A percentile compares a stretch with the other conserved stretches of the same genome.
phyloP scores from a whole-genome alignment of 2,888 invertebrate species.

The Cancer borealis region DNA sequence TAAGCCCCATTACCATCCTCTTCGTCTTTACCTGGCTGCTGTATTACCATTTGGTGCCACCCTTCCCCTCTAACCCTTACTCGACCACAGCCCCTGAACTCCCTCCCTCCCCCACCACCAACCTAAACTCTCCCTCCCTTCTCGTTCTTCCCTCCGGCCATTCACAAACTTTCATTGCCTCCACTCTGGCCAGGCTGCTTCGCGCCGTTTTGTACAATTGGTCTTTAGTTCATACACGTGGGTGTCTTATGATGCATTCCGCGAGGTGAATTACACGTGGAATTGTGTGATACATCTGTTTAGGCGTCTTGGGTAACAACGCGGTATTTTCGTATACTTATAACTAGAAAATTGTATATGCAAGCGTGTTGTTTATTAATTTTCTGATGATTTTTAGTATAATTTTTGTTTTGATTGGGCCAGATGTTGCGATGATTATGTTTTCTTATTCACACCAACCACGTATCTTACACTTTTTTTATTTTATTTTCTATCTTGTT shows the following conservation, averaged over 20 bases:
- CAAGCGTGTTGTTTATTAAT: not conserved
- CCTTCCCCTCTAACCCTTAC: not conserved
- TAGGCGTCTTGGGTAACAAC: not conserved
- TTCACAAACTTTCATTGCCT: conserved; percentile 24
- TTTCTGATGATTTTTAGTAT: not conserved
- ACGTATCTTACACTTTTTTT: not conserved
- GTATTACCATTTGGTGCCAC: not conserved
- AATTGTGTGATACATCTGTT: no score
- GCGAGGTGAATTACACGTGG: not conserved
- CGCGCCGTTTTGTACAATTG: not conserved
- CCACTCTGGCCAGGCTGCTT: not conserved
- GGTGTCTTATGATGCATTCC: not conserved
- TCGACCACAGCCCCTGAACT: no score
- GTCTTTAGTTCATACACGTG: not conserved
- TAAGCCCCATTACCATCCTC: not conserved
- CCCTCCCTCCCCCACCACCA: not conserved
- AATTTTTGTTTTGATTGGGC: not conserved
- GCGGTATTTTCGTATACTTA: not conserved
- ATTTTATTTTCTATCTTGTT: no score
- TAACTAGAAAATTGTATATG: not conserved
- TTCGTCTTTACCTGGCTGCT: not conserved
- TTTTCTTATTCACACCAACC: not conserved
- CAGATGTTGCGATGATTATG: not conserved
- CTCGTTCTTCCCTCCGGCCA: conserved; percentile 18
- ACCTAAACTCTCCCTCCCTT: not conserved